Base-by-base conservation (phyloP, 2,888 invertebrate species). In the Hirtodrosophila trivittata region DNA sequence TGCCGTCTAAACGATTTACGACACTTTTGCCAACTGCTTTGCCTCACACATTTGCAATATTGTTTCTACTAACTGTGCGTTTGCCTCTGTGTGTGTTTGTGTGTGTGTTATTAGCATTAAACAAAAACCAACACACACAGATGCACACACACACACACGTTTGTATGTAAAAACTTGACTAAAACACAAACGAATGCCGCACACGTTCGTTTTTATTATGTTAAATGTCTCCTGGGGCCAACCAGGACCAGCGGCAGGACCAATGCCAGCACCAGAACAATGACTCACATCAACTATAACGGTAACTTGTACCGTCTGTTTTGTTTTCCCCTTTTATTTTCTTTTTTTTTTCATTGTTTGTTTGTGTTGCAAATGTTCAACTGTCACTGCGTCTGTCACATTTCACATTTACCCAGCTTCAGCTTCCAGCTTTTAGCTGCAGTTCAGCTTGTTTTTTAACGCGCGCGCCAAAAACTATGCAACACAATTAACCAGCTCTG, bases 1-100 rank as follows among this genome's bases (percentile, higher is more conserved):
- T 71, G 70, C 82, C 69, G 83, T 86, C 86, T 77, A 83, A 86
- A 87, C 87, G 86, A 87, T 86, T 86, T 86, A 86, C 81, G 83
- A 77, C 72, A 74, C 80, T 85, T 81, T 87, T 70, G 83, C 77
- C 78, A 86, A 87, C 86, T 86, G 85, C 77, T 82, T 74, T 72
- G 64, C 60, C 72, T 63, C 85, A 78, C 78, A 85, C 85, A 75
- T 74, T 75, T 65, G 69, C 85, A 65, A 81, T 82, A 78, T 82
- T 85, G 78, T 73, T 75, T 56, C 73, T 58, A 54, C 72, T 62
- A 62, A 69, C 41, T 66, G 62, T 70, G 59, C 42, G 56, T 42
- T 14, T 60, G 47, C 30, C 32, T 41, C 12, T 10, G 21, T 57
- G 6, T 14, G 33, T 49, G 42, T 38, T 7, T 42, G 41, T 50